phyloP scores from a whole-genome alignment of 2,113 vertebrate species.

The Platysternon megacephalum region DNA sequence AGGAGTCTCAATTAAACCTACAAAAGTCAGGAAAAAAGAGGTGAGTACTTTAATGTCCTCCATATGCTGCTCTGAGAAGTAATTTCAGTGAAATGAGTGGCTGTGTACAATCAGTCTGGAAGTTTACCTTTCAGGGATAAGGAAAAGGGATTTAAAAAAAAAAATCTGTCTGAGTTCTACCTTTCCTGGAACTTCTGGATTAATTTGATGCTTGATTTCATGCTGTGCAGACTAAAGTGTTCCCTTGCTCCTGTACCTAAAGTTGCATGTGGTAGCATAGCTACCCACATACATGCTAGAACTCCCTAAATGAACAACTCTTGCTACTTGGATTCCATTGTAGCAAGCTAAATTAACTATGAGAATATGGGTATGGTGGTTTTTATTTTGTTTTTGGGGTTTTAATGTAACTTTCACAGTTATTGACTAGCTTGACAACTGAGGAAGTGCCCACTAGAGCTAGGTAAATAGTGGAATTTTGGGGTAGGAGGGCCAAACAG shows the following conservation, averaged over 20 bases:
- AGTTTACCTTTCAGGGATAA: not conserved
- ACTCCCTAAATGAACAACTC: no score
- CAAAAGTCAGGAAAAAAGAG: not conserved
- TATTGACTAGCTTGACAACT: not conserved
- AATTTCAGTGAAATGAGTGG: rapidly evolving
- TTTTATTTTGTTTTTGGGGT: no score
- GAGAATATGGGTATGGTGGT: not conserved
- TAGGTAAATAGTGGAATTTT: not conserved
- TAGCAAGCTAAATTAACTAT: not conserved
- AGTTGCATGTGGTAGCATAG: not conserved
- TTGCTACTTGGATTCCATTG: not conserved
- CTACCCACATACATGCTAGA: not conserved
- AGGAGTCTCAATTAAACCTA: rapidly evolving
- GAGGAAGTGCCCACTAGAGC: not conserved
- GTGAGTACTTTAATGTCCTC: not conserved
- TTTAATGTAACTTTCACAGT: no score
- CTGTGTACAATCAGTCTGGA: not conserved
- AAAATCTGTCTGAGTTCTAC: not conserved
- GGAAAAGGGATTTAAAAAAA: not conserved
- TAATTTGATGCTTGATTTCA: not conserved
- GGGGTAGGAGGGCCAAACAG: not conserved
- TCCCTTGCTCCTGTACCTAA: not conserved
- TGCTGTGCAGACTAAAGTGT: not conserved
- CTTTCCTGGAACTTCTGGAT: not conserved
- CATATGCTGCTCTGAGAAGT: not conserved